These are phyloP conservation scores for Hemichromis elongatus DNA, from an alignment of 2,113 vertebrate species.

Conservation along the genomic window DNA sequence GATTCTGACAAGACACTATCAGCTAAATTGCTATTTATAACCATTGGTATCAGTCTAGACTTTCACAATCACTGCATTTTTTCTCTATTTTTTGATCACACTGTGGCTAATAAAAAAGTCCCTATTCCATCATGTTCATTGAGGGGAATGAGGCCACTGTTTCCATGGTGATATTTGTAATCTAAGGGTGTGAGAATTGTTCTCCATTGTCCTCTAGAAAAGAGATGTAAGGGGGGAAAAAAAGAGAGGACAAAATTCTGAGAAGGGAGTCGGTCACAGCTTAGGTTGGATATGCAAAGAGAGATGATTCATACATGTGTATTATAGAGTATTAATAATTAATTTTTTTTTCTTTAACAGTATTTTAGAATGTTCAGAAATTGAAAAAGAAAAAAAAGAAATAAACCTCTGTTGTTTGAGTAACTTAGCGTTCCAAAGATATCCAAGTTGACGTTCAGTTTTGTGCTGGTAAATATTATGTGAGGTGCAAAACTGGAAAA, in stretches of 20 bases:
- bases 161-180: slow-evolving; percentile 46
- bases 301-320: background rate
- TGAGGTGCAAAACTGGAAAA: background rate
- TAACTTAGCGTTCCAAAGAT: background rate
- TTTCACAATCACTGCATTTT: background rate
- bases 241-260: background rate
- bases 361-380: background rate
- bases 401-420: background rate
- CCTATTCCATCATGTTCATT: slow-evolving; percentile 18
- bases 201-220: slow-evolving; percentile 13
- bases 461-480: background rate
- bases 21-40: background rate
- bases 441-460: background rate
- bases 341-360: background rate
- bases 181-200: slow-evolving; percentile 24
- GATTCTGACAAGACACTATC: background rate
- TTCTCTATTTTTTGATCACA: background rate
- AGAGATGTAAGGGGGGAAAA: background rate
- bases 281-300: background rate
- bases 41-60: background rate
- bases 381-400: background rate
- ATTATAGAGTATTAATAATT: rapidly evolving
- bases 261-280: background rate
- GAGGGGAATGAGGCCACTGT: slow-evolving; percentile 30
- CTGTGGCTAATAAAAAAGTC: slow-evolving; percentile 12